A percentile compares a stretch with the other conserved stretches of the same genome.
phyloP scores from a whole-genome alignment of 2,113 vertebrate genomes.

The Chaenocephalus aceratus region DNA sequence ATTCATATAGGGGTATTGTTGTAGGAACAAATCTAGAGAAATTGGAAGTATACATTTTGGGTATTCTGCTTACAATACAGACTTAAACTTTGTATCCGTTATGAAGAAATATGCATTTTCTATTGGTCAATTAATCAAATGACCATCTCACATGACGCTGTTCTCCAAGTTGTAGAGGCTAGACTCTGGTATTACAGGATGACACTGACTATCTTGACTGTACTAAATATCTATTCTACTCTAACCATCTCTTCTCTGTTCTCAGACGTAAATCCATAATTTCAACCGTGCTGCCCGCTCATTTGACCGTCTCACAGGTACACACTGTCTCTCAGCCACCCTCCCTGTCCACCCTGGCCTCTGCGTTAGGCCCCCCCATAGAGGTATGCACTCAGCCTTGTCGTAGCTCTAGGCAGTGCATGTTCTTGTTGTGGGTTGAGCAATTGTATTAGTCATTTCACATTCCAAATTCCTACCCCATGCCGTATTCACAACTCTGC shows the following conservation, averaged over 20 bases:
- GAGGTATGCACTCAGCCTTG: constrained; percentile 82
- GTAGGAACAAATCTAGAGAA: no score
- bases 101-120: not conserved
- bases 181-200: no score
- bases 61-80: not conserved
- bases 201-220: no score
- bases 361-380: constrained; percentile 63
- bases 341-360: constrained; percentile 49
- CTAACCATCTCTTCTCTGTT: not conserved
- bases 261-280: constrained; percentile 45
- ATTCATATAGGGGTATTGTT: not conserved
- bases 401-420: constrained; percentile 83
- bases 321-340: constrained; percentile 38
- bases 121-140: not conserved
- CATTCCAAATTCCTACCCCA: constrained; percentile 83
- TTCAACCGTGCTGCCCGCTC: constrained; percentile 33
- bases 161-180: no score
- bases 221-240: not conserved
- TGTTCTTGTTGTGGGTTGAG: constrained; percentile 88
- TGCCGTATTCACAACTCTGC: constrained; percentile 69
- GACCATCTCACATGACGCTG: not conserved
- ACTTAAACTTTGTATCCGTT: not conserved
- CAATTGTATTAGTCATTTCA: constrained; percentile 87
- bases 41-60: not conserved
- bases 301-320: constrained; percentile 53